Percentiles rank a stretch among this genome's conserved stretches.
These are phyloP conservation scores for Hoplodrina ambigua DNA, from an alignment of 2,888 invertebrate genomes.

Conservation along the genomic window DNA sequence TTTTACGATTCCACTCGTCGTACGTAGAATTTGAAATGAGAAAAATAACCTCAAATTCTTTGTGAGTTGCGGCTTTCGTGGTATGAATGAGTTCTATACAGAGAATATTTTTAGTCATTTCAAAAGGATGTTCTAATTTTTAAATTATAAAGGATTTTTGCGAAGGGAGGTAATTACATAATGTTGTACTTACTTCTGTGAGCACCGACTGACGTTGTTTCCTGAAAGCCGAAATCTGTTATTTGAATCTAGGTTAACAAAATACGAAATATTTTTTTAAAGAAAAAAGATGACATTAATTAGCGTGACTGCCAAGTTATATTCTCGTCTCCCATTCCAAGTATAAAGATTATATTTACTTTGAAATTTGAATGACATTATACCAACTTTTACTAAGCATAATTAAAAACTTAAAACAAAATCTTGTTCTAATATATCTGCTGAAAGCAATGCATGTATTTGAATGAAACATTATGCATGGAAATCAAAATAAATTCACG, in stretches of 20 bases:
- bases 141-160: conserved; percentile 42
- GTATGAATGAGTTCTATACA: conserved; percentile 81
- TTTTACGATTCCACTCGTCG: conserved; percentile 89
- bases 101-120: conserved; percentile 54
- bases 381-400: too few relatives aligned
- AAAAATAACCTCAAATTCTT: conserved; percentile 87
- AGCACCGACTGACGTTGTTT: conserved; percentile 1
- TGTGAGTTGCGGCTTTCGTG: conserved; percentile 79
- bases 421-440: background rate
- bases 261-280: background rate
- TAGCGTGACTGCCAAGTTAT: background rate
- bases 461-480: background rate
- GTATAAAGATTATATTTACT: too few relatives aligned
- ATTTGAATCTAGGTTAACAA: conserved; percentile 9
- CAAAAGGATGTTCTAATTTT: conserved; percentile 52
- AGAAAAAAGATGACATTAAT: background rate
- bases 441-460: conserved; percentile 17
- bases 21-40: conserved; percentile 88
- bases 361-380: too few relatives aligned
- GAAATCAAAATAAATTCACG: background rate
- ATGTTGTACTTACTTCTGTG: conserved; percentile 1
- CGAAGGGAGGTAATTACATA: conserved; percentile 7
- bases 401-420: too few relatives aligned
- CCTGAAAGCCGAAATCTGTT: conserved; percentile 2
- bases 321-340: background rate